Conservation (phyloP, 2,797 vertebrate genomes). For the Helarctos malayanus region DNA sequence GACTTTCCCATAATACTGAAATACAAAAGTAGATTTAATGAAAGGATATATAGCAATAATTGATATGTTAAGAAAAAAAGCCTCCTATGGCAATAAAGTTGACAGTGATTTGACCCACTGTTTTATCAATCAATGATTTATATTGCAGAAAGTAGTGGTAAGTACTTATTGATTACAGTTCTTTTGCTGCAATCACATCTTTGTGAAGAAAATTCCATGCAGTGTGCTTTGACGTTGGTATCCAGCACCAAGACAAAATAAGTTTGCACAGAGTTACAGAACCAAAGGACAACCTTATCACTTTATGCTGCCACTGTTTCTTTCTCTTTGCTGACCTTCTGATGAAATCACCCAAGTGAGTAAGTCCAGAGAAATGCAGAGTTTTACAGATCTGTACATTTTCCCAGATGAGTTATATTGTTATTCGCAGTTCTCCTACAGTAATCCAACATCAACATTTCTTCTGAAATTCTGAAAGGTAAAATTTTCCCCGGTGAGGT, state of each 20-base stretch:
- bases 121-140: conserved; percentile 63
- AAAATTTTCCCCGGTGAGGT: neutral
- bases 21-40: conserved; percentile 58
- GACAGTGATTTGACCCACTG: conserved; percentile 33
- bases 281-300: conserved; percentile 2
- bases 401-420: neutral
- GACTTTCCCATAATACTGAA: conserved; percentile 67
- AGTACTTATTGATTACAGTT: neutral
- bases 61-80: conserved; percentile 61
- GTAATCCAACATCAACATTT: conserved; percentile 1
- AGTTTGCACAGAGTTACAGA: neutral
- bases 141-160: conserved; percentile 9
- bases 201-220: conserved; percentile 59
- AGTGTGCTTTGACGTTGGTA: neutral
- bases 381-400: neutral
- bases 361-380: conserved; percentile 8
- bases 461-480: conserved; percentile 6
- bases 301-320: conserved; percentile 4
- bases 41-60: conserved; percentile 64
- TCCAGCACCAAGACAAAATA: neutral
- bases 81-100: conserved; percentile 42
- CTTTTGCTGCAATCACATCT: conserved; percentile 52
- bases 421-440: conserved; percentile 21
- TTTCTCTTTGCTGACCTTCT: conserved; percentile 61
- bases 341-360: conserved; percentile 59